Conservation (phyloP, 64 coral and sea anemone genomes). For the Montipora cactus region DNA sequence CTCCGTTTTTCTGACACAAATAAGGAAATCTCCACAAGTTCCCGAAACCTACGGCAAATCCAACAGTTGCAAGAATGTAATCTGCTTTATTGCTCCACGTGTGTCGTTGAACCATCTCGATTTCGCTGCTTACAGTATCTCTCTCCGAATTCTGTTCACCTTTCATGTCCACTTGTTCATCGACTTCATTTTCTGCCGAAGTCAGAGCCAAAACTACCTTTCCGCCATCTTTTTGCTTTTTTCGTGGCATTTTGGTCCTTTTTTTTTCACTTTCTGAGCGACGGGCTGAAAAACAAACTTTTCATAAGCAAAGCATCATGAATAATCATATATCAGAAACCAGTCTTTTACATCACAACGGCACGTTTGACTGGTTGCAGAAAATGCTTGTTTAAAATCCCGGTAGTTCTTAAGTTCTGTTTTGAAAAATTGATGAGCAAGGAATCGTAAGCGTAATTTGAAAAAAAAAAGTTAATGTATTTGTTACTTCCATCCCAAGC, state of each 20-base stretch:
- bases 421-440: neutral
- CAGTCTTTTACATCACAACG: constrained; percentile 15
- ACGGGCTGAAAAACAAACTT: no score
- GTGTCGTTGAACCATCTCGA: neutral
- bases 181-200: neutral
- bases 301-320: neutral
- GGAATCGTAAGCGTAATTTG: no score
- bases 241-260: neutral
- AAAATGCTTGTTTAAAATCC: neutral
- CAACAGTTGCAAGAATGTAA: constrained; percentile 59
- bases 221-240: constrained; percentile 4
- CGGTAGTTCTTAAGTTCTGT: neutral
- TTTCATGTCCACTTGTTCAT: neutral
- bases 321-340: constrained; percentile 16
- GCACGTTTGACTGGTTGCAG: constrained; percentile 16
- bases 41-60: constrained; percentile 59
- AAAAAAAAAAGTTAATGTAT: no score
- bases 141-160: constrained; percentile 1
- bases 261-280: neutral
- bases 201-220: neutral
- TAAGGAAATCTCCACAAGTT: constrained; percentile 75
- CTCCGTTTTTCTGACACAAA: constrained; percentile 74
- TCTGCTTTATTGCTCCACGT: constrained; percentile 66
- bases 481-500: no score
- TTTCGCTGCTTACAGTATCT: constrained; percentile 4